Base-by-base conservation (phyloP, 2,888 invertebrate genomes). In the Agonopterix arenella region DNA sequence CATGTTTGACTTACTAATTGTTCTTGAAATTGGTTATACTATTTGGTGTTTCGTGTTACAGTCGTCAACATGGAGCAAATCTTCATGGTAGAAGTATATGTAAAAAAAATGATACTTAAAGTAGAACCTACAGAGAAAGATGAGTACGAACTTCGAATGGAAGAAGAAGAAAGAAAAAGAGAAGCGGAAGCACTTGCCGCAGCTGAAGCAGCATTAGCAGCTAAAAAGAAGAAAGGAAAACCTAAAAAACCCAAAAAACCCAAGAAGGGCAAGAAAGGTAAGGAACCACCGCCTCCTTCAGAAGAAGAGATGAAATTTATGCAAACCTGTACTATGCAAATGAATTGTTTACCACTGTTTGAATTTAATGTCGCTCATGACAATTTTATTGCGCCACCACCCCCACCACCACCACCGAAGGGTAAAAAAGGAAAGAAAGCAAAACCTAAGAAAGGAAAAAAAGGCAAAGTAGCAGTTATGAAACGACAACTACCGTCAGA, bases 241-340 rank as follows among this genome's bases (percentile, higher is more conserved):
- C 51, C 45, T 9, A 49, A 52, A 46, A 52, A 7, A 46, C 53
- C 47, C 2, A 62, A 64, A 47, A 65, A 62, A 45, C 52, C 53
- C 1, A 77, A 75, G 45, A 81, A 81, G 52, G 76, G 74, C 0
- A 83, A 83, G 52, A 82, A 82, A 48, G 78, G 77, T 0, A 83
- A 84, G 58, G 76, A 71, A 55, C 85, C 88, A n/a, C 78, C 78
- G 0, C 57, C 69, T 57, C 88, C 85, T 9, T 80, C 86, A 0
- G 88, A 86, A 66, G 89, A 89, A 73, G 89, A 89, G 73, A 63
- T 86, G 67, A 88, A 88, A 56, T 89, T 70, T 51, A 80, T 84
- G 80, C 79, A 84, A 73, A 82, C 88, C 2, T 89, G 89, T 54
- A 80, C 85, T 1, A 61, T 86, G 65, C 80, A 88, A 66, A 81